Evolutionary conservation across 2,888 invertebrate species (phyloP).

Genomic region (Carcina quercana): DNA sequence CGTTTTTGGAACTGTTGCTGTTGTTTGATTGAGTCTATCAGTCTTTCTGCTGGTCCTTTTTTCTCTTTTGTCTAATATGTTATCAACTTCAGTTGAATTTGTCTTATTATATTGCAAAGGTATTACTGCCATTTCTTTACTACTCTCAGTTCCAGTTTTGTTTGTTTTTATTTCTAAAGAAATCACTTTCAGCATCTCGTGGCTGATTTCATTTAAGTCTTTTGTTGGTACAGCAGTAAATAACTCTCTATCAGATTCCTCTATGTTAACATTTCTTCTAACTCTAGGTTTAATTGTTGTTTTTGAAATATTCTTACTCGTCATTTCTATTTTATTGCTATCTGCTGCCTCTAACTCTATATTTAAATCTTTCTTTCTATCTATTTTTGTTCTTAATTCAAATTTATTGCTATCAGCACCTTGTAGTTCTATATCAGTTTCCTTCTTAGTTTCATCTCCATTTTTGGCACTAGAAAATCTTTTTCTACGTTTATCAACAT

Average conservation of each 20-base stretch:
- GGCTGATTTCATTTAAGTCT: conserved; percentile 33
- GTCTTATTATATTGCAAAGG: conserved; percentile 52
- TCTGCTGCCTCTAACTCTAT: conserved; percentile 41
- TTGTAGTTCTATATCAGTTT: conserved; percentile 35
- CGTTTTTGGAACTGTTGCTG: conserved; percentile 67
- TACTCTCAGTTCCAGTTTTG: conserved; percentile 9
- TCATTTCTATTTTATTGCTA: conserved; percentile 19
- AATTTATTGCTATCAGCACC: conserved; percentile 29
- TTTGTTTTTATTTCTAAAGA: conserved; percentile 34
- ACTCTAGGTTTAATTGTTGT: conserved; percentile 30
- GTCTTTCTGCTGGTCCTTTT: conserved; percentile 69
- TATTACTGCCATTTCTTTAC: conserved; percentile 46
- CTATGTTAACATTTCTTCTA: conserved; percentile 39
- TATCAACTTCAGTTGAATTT: conserved; percentile 56
- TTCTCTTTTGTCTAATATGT: conserved; percentile 54
- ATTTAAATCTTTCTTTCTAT: conserved; percentile 22
- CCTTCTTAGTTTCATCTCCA: conserved; percentile 34
- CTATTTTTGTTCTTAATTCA: conserved; percentile 26
- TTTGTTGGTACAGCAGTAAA: conserved; percentile 34
- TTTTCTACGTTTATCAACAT: conserved; percentile 58
- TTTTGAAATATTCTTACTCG: conserved; percentile 28
- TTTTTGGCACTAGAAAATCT: conserved; percentile 44
- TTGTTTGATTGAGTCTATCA: conserved; percentile 65
- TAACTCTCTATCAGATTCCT: conserved; percentile 39
- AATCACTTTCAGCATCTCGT: conserved; percentile 49